A percentile compares a stretch with the other conserved stretches of the same genome.
phyloP scores from a whole-genome alignment of 2,888 invertebrate genomes.

The Rhagonycha fulva region DNA sequence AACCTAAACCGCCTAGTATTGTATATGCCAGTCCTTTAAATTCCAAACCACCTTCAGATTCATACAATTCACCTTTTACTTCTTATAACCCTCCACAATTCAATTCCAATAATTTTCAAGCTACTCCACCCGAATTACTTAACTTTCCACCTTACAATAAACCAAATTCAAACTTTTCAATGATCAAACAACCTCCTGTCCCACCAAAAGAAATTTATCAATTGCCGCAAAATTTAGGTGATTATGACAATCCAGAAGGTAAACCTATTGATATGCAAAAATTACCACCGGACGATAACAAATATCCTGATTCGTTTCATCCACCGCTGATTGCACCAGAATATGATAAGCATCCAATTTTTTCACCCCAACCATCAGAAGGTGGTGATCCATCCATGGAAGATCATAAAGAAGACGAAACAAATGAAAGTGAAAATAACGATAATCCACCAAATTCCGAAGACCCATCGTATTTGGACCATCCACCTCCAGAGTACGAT shows the following conservation, averaged over 20 bases:
- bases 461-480: constrained; percentile 25
- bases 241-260: neutral
- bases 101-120: constrained; percentile 6
- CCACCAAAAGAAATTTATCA: constrained; percentile 36
- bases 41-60: constrained; percentile 35
- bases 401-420: neutral
- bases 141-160: constrained; percentile 24
- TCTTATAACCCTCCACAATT: constrained; percentile 46
- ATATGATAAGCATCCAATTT: neutral
- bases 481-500: constrained; percentile 23
- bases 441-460: constrained; percentile 20
- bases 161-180: constrained; percentile 27
- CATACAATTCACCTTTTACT: constrained; percentile 45
- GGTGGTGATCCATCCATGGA: neutral
- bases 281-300: neutral
- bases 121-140: neutral
- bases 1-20: constrained; percentile 28
- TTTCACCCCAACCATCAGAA: neutral
- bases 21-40: constrained; percentile 33
- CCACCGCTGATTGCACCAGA: constrained; percentile 6
- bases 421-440: neutral
- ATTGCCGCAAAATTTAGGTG: neutral
- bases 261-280: neutral
- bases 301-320: constrained; percentile 1
- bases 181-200: constrained; percentile 56